Evolutionary conservation across 2,888 invertebrate genomes (phyloP).

Genomic region (Drosophila longiperda): DNA sequence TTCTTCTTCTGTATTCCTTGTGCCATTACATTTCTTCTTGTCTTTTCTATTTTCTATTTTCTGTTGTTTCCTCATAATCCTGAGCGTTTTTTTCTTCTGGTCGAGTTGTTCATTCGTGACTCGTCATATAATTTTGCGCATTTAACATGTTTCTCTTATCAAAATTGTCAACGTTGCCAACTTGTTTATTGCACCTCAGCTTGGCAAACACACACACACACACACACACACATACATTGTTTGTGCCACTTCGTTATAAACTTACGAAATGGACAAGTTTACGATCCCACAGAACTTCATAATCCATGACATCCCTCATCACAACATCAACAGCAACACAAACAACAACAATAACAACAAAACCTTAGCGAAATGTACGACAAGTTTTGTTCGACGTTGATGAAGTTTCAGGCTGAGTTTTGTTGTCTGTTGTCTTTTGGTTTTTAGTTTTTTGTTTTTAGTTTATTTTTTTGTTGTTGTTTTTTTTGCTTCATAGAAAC

Average conservation of each 20-base stretch:
- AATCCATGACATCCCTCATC: constrained; percentile 3
- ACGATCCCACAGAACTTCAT: constrained; percentile 28
- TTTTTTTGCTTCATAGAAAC: constrained; percentile 49
- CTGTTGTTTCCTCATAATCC: not conserved
- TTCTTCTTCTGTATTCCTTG: constrained; percentile 63
- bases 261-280: constrained; percentile 25
- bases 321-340: not conserved
- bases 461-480: constrained; percentile 48
- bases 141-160: constrained; percentile 68
- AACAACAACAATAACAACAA: not conserved
- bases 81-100: not conserved
- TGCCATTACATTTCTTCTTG: constrained; percentile 36
- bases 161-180: constrained; percentile 70
- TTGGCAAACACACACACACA: constrained; percentile 34
- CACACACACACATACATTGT: not conserved
- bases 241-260: constrained; percentile 6
- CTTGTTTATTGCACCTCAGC: constrained; percentile 70
- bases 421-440: constrained; percentile 23
- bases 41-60: not conserved
- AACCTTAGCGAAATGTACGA: constrained; percentile 8
- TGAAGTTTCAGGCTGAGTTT: constrained; percentile 41
- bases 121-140: constrained; percentile 60
- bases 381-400: constrained; percentile 58
- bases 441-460: constrained; percentile 53
- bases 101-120: constrained; percentile 18